Evolutionary conservation across 2,113 vertebrate genomes (phyloP), one percentile per base, ranked within the genome.

Genomic region (Mastomys coucha): DNA sequence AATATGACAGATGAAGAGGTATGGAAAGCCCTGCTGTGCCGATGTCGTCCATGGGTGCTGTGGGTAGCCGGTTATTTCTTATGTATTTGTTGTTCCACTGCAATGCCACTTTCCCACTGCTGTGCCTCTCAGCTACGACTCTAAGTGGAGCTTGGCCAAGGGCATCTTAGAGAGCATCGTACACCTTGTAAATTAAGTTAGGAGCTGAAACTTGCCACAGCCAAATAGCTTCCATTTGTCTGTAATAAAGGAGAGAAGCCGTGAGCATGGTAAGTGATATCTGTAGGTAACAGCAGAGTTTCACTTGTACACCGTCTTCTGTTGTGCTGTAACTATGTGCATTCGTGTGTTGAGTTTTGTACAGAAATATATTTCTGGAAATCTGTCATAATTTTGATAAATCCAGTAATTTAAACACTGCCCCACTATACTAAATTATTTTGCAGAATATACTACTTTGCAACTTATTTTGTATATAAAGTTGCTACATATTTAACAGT

Each of bases 1-100:
- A 99, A 99, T 93, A 89, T 98, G 92, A 99, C 99, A 98, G 99
- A 99, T 90, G 99, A 99, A 98, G 99, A 99, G 99, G 99, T 99
- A 99, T 85, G 98, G 88, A 94, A 86, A 73, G 96, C 51, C 8
- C 42, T 39, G 14, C 88, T 63, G n/a, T 92, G 92, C 63, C 53
- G 9, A n/a, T 49, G 49, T 91, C 60, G 16, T 56, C 26, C 63
- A 16, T 76, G 56, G 6, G 22, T 78, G 63, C 14, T n/a, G 33
- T 13, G 49, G 56, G 36, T 42, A 22, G 26, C 8, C 3, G 3
- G 39, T 76, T 76, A 53, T 76, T 65, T 92, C 81, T 70, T 88
- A 13, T 36, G 10, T 33, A 77, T 65, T 91, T 85, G n/a, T 60
- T 97, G 63, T 76, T 93, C 2, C 94, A 16, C 77, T 89, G 82